Base-by-base conservation (phyloP, 2,888 invertebrate genomes). In the Brachynemurus nebulosus region DNA sequence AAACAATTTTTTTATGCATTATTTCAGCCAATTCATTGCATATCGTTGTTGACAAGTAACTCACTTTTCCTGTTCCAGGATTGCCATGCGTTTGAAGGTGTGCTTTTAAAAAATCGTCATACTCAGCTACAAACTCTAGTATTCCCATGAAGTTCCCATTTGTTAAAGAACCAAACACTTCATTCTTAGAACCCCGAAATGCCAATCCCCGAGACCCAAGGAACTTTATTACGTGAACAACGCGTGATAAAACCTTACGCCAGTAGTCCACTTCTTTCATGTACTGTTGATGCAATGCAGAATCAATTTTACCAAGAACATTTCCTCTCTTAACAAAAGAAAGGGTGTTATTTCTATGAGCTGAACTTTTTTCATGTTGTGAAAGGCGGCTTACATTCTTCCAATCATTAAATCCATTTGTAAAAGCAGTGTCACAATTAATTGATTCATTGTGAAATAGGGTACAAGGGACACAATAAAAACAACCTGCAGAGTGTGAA, bases 71-170 rank as follows among this genome's bases (percentile, higher is more conserved):
- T 42, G 44, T 48, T n/a, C 52, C 53, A 39, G 17, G 33, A 48
- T 53, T 55, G 11, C 49, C 52, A 48, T 56, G 48, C 27, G 50
- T 50, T 42, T 46, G 23, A 25, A 58, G 48, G 47, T 58, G 57
- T 33, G 47, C 42, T n/a, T 34, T 44, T 34, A 58, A 42, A 45
- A 59, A 59, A 5, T 54, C 51, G 48, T 59, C 56, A 44, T 53
- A 60, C 44, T 57, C 47, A 11, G 56, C 48, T 18, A 58, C 27
- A 12, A 56, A 44, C 48, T 59, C 56, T 14, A 57, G 16, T 27
- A 45, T 30, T 40, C 53, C 54, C 2, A 55, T 40, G 48, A 51
- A 58, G 42, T 59, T 59, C 34, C 55, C 56, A 51, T 52, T 58
- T 27, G 52, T 37, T 19, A 27, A 20, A 7, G 45, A 45, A 35